phyloP scores from a whole-genome alignment of 30 jellyfish, hydroid and myxozoan species.

The Cassiopea andromeda region DNA sequence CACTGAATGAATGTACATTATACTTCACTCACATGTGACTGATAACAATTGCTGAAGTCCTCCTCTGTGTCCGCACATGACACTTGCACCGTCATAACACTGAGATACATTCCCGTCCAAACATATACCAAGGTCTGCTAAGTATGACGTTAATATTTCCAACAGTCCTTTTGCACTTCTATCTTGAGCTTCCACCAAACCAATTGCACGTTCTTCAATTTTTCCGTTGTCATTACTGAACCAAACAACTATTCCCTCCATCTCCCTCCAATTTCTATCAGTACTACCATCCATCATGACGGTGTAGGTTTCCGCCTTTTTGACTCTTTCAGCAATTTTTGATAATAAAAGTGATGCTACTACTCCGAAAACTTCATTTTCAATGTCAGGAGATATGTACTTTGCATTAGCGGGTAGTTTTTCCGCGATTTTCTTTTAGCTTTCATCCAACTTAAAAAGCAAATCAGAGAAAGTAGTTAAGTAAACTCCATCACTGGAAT shows the following conservation, averaged over 20 bases:
- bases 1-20: constrained; percentile 1
- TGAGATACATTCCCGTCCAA: constrained; percentile 19
- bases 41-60: constrained; percentile 36
- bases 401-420: constrained; percentile 44
- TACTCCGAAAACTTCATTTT: constrained; percentile 36
- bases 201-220: constrained; percentile 36
- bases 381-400: constrained; percentile 27
- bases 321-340: constrained; percentile 4
- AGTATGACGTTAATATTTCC: not conserved
- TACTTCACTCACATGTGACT: constrained; percentile 25
- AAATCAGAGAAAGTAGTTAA: constrained; percentile 27
- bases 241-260: constrained; percentile 20
- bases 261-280: constrained; percentile 21
- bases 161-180: constrained; percentile 38
- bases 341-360: constrained; percentile 9
- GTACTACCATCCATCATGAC: constrained; percentile 33
- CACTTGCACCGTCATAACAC: constrained; percentile 50
- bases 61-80: constrained; percentile 36
- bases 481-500: constrained; percentile 27
- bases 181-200: constrained; percentile 28
- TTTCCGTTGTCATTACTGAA: not conserved
- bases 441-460: constrained; percentile 9
- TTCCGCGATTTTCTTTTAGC: constrained; percentile 20
- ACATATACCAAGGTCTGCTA: not conserved
- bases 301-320: constrained; percentile 15